A percentile compares a stretch with the other conserved stretches of the same genome.
These are phyloP conservation scores for Neodiprion lecontei DNA, from an alignment of 1,140 invertebrate genomes.

Conservation along the genomic window DNA sequence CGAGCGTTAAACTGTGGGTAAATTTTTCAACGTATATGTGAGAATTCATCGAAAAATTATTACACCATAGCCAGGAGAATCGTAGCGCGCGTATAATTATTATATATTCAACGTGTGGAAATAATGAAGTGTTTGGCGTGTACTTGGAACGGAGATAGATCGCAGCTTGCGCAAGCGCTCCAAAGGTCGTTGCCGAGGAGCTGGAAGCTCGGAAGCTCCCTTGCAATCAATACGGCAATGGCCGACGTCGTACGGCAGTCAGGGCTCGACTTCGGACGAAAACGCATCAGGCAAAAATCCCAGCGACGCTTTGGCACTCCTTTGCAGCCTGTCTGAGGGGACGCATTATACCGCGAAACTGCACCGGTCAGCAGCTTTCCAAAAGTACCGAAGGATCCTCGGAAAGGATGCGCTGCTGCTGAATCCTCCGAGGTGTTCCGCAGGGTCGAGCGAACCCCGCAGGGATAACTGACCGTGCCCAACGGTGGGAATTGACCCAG, in stretches of 20 bases:
- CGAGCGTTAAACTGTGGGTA: too few species aligned
- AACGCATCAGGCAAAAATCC: slow-evolving; percentile 26
- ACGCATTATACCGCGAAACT: background rate
- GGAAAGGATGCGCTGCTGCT: slow-evolving; percentile 12
- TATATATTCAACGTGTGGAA: too few species aligned
- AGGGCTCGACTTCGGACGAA: slow-evolving; percentile 48
- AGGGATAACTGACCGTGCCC: slow-evolving; percentile 56
- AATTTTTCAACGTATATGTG: too few species aligned
- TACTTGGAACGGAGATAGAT: background rate
- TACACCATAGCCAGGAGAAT: too few species aligned
- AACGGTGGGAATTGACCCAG: slow-evolving; percentile 34
- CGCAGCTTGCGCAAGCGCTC: background rate
- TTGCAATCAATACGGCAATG: slow-evolving; percentile 59
- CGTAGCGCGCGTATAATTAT: too few species aligned
- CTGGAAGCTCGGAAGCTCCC: slow-evolving; percentile 23
- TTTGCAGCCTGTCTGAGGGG: background rate
- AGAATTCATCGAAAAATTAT: too few species aligned
- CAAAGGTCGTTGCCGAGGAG: background rate
- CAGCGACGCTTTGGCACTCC: background rate
- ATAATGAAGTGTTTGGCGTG: background rate
- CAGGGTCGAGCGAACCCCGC: slow-evolving; percentile 10
- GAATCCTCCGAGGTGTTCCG: background rate
- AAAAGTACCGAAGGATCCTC: background rate
- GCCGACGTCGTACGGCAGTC: slow-evolving; percentile 53
- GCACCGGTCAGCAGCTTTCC: background rate